These are phyloP conservation scores for Cetoscarus ocellatus DNA, from an alignment of 2,797 vertebrate genomes.

Conservation along the genomic window DNA sequence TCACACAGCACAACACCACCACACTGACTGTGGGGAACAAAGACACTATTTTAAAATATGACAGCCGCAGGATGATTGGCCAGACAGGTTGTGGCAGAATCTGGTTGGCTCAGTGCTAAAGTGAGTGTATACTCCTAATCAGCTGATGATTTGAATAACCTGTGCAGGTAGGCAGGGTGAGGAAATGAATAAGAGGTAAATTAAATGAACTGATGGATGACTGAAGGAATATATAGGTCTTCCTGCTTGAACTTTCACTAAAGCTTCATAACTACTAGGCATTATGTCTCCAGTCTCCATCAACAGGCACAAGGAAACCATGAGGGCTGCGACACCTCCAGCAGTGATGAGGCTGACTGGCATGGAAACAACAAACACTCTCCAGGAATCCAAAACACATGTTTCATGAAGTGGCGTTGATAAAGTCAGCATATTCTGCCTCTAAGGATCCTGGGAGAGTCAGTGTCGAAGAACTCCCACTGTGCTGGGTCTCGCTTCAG, in stretches of 20 bases:
- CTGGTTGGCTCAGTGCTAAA: no score
- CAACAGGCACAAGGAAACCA: constrained; percentile 6
- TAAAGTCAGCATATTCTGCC: constrained; percentile 68
- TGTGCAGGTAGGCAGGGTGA: no score
- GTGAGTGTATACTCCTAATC: no score
- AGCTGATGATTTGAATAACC: no score
- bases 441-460: constrained; percentile 60
- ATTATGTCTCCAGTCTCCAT: background rate
- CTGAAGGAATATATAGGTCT: background rate
- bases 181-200: no score
- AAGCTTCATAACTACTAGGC: constrained; percentile 6
- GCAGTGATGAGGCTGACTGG: constrained; percentile 50
- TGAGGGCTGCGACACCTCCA: constrained; percentile 41
- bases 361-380: constrained; percentile 64
- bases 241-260: background rate
- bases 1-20: no score
- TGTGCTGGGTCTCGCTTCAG: constrained; percentile 35
- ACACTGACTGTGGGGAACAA: no score
- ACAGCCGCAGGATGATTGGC: no score
- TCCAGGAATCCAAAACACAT: constrained; percentile 66
- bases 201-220: no score
- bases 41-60: no score
- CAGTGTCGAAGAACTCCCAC: constrained; percentile 61
- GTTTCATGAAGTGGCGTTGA: no score
- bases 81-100: no score